Evolutionary conservation across 2,113 vertebrate species (phyloP).

Genomic region (Jacana jacana): DNA sequence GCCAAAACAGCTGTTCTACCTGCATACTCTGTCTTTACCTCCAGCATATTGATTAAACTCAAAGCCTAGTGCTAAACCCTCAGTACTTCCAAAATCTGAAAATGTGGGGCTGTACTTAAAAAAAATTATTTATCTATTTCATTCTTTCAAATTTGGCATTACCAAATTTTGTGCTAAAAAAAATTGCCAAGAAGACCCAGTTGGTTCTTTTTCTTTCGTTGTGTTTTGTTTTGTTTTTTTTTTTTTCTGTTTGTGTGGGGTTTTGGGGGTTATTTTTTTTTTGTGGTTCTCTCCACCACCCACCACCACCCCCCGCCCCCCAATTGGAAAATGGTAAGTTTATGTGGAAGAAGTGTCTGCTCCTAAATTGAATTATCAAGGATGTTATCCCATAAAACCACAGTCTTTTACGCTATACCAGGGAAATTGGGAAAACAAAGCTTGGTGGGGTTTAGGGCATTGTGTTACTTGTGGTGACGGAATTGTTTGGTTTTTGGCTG

Average conservation of each 20-base stretch:
- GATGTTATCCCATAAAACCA: not conserved
- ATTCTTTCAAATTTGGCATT: not conserved
- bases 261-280: not conserved
- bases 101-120: not conserved
- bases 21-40: not conserved
- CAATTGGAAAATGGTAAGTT: not conserved
- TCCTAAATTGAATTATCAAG: not conserved
- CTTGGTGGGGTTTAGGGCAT: not conserved
- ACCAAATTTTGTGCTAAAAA: not conserved
- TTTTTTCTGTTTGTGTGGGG: too few species aligned
- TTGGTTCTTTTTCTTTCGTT: not conserved
- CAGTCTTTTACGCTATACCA: not conserved
- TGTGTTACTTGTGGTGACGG: not conserved
- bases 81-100: not conserved
- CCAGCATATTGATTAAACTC: not conserved
- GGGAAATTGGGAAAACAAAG: not conserved
- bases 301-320: too few species aligned
- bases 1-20: not conserved
- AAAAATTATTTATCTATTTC: not conserved
- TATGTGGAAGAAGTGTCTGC: not conserved
- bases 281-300: not conserved
- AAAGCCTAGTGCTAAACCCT: not conserved
- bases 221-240: not conserved
- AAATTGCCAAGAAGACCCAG: not conserved
- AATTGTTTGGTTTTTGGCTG: not conserved